Evolutionary conservation across 2,113 vertebrate species (phyloP), one percentile per base, ranked within the genome.

Genomic region (Spheniscus mendiculus): DNA sequence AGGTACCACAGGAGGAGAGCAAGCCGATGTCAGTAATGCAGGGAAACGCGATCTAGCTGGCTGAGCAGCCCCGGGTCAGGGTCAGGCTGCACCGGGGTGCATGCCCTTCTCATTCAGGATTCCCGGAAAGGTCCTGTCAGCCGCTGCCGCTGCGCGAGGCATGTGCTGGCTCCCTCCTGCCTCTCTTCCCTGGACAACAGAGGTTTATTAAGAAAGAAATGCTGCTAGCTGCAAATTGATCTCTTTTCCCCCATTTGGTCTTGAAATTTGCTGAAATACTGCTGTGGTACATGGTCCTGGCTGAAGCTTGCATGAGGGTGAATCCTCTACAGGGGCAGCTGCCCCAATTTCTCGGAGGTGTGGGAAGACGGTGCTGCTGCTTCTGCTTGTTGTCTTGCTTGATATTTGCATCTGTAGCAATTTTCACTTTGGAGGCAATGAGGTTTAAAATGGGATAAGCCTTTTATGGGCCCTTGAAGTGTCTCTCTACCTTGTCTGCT

Each of bases 101-200:
- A 2, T 4, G 21, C 42, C 20, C 22, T 71, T 42, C 36, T 80
- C 34, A 4, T 55, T 77, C 21, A 45, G 50, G 47, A 53, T 87
- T 42, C 50, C 55, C 0, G 0, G 20, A 34, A 69, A 13, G 67
- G 53, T 59, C 42, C 49, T 84, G 58, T 79, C 58, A 77, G 19
- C 38, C 17, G 1, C 55, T 0, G 0, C 22, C 3, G 18, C 72
- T 55, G 72, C 79, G 1, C 8, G 6, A 16, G n/a, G 5, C 11
- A 0, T 3, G 50, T 5, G 10, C 56, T 14, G n/a, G 50, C 56
- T 74, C 38, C 9, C 21, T 87, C 53, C 30, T 38, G 58, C 85
- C 40, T 86, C 34, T 81, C 5, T 65, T 73, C 56, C 32, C n/a
- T 1, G 15, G 32, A 76, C 71, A 80, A 38, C 20, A 59, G 91